These are phyloP conservation scores for Eubasilissa splendida DNA, from an alignment of 2,888 invertebrate species.

Conservation along the genomic window DNA sequence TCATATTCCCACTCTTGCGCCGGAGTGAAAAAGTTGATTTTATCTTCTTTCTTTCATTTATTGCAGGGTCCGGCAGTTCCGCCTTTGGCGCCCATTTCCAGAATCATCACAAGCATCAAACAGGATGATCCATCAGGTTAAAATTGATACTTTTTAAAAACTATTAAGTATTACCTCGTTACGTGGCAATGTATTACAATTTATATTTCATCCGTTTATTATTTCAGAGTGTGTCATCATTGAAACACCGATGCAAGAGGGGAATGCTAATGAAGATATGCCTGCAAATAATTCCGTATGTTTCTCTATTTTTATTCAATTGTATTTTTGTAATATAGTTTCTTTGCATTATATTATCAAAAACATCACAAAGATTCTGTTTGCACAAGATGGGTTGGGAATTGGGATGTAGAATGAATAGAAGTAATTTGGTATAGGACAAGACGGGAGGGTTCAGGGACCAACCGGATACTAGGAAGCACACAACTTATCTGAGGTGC, in stretches of 20 bases:
- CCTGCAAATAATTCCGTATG: slow-evolving; percentile 34
- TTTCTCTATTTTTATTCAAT: slow-evolving; percentile 4
- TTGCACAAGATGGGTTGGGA: too few species aligned
- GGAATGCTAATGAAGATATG: slow-evolving; percentile 16
- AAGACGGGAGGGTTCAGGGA: too few species aligned
- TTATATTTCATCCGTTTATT: neutral
- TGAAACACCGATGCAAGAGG: slow-evolving; percentile 32
- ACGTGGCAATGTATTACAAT: neutral
- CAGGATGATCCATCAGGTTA: slow-evolving; percentile 47
- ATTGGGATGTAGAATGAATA: too few species aligned
- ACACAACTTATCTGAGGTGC: too few species aligned
- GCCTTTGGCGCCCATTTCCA: slow-evolving; percentile 39
- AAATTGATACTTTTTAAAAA: neutral
- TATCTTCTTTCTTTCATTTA: neutral
- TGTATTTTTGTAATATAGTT: neutral
- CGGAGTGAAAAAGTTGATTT: neutral
- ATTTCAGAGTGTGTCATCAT: slow-evolving; percentile 46
- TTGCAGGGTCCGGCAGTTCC: slow-evolving; percentile 30
- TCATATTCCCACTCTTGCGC: too few species aligned
- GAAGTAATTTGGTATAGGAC: too few species aligned
- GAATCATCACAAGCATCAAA: slow-evolving; percentile 31
- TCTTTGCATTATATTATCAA: too few species aligned
- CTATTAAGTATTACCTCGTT: too few species aligned
- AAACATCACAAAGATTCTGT: too few species aligned
- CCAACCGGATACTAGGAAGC: too few species aligned